These are phyloP conservation scores for Erpornis zantholeuca DNA, from an alignment of 2,113 vertebrate species.

Conservation along the genomic window DNA sequence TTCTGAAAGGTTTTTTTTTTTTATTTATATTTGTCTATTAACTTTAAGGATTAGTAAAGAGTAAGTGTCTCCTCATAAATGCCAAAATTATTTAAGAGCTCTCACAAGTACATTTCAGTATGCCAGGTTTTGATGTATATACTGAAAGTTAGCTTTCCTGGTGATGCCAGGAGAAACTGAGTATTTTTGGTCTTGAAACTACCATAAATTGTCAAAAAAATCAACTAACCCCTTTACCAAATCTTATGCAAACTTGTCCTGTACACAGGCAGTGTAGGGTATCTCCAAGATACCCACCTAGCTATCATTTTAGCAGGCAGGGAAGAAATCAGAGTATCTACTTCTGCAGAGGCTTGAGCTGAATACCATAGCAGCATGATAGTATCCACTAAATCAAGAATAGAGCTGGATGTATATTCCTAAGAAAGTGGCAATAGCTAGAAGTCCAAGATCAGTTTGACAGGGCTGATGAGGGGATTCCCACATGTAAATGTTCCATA, in stretches of 20 bases:
- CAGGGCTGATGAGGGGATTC: neutral
- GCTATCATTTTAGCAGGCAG: neutral
- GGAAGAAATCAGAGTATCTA: neutral
- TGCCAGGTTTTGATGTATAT: neutral
- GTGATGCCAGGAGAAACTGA: neutral
- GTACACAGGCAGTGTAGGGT: neutral
- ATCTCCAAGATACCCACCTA: neutral
- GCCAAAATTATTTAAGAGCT: neutral
- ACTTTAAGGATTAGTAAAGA: neutral
- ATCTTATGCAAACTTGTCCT: neutral
- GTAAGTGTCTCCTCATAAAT: neutral
- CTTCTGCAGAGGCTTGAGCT: neutral
- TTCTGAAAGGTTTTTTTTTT: neutral
- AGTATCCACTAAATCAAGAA: neutral
- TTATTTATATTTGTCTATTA: neutral
- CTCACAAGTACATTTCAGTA: neutral
- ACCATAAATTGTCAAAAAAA: neutral
- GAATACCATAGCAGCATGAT: too few species aligned
- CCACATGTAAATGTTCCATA: neutral
- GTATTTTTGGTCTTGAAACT: neutral
- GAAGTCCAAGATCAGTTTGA: neutral
- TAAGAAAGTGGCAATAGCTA: neutral
- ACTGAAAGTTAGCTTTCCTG: neutral
- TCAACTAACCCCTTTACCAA: neutral
- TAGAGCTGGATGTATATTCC: neutral